Evolutionary conservation across 2,113 vertebrate species (phyloP).

Genomic region (Muntiacus muntjak): DNA sequence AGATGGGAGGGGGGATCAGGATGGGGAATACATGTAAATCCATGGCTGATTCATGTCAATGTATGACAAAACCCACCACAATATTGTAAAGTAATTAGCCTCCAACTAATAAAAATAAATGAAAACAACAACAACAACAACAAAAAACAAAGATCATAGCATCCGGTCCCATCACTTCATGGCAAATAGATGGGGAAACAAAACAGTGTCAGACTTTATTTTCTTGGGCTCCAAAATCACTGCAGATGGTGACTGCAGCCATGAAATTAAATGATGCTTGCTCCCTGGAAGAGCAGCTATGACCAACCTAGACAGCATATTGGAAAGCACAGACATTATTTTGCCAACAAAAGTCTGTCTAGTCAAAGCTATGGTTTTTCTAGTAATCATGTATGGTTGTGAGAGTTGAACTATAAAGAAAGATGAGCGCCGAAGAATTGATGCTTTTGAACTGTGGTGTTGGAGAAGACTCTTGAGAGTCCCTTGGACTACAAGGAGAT

Average conservation of each 20-base stretch:
- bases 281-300: neutral
- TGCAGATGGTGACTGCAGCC: neutral
- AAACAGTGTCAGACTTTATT: neutral
- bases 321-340: neutral
- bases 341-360: neutral
- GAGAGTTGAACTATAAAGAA: neutral
- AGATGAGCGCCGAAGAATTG: fast-evolving
- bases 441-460: neutral
- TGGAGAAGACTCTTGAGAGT: neutral
- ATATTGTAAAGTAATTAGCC: no score
- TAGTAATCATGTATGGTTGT: neutral
- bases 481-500: neutral
- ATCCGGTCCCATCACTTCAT: neutral
- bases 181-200: neutral
- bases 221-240: neutral
- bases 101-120: no score
- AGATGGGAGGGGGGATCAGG: no score
- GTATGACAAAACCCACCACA: no score
- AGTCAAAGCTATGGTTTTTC: neutral
- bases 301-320: neutral
- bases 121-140: no score
- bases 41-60: no score
- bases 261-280: neutral
- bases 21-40: no score
- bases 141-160: neutral